Evolutionary conservation across 1,140 invertebrate species (phyloP), one percentile per base, ranked within the genome.

Genomic region (Neuroterus valhalla): DNA sequence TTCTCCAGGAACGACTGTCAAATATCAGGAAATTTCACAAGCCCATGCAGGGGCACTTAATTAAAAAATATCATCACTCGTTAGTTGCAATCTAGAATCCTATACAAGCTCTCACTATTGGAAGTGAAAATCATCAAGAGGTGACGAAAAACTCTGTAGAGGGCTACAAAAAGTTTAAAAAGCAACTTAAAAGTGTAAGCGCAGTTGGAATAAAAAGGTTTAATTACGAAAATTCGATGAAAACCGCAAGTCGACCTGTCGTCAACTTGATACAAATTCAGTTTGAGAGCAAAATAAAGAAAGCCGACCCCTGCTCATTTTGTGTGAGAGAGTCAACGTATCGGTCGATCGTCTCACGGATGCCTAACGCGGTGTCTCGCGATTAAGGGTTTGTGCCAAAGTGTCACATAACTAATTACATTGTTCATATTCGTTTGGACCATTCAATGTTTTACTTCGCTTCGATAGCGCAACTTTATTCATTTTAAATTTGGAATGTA

Each of bases 291-390:
- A 50, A 70, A 70, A 52, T 38, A 23, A 38, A 15, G 14, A 45
- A 3, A 23, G 45, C 66, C 44, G 19, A 15, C n/a, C 46, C 74
- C 50, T 71, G 46, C 21, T 52, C 67, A 50, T 70, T 45, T 23
- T 43, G 67, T 71, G 68, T 17, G 19, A 50, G 48, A 19, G 17
- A 50, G 42, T 62, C 0, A 50, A 62, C 50, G 44, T 23, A 44
- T 66, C 66, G 66, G 78, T 23, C 70, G 69, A 74, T 77, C 78
- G 76, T 69, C 48, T 72, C 71, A 67, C 50, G 55, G 55, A 70
- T 66, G 26, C 12, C 66, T 5, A 73, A 19, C 15, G 21, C 71
- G 45, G 38, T 50, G 55, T 72, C 71, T 74, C 14, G 23, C 23
- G 31, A 38, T 38, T n/a, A 15, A 31, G 26, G n/a, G n/a, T n/a